Evolutionary conservation across 2,113 vertebrate genomes (phyloP).

Genomic region (Stigmatopora argus): DNA sequence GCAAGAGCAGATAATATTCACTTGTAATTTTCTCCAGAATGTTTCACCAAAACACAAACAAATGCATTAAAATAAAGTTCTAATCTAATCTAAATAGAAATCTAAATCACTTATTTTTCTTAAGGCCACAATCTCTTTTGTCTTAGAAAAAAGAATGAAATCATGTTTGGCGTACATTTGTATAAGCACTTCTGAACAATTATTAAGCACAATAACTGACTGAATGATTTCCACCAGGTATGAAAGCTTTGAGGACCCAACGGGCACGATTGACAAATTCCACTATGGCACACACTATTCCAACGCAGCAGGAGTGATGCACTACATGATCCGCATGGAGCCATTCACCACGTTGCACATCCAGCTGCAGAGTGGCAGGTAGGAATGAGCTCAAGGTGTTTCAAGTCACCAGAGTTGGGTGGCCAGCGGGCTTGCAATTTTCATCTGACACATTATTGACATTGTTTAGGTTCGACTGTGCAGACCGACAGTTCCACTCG

Average conservation of each 20-base stretch:
- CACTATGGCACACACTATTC: conserved; percentile 99
- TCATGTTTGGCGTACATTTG: neutral
- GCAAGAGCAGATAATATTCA: too few relatives aligned
- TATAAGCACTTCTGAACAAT: neutral
- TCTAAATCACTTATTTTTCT: too few relatives aligned
- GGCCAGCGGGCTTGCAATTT: neutral
- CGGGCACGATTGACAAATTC: conserved; percentile 91
- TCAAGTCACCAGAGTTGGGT: neutral
- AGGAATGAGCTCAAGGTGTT: conserved; percentile 4
- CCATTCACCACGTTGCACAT: conserved; percentile 94
- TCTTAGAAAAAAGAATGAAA: too few relatives aligned
- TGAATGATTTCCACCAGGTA: conserved; percentile 67
- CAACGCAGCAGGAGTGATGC: conserved; percentile 96
- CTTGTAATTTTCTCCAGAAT: neutral
- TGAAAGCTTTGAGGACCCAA: conserved; percentile 95
- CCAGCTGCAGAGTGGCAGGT: conserved; percentile 96
- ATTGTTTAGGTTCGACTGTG: conserved; percentile 86
- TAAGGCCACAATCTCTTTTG: too few relatives aligned
- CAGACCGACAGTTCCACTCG: conserved; percentile 93
- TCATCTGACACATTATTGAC: neutral
- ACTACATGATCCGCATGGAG: conserved; percentile 97
- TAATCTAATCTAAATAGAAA: too few relatives aligned
- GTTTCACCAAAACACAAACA: neutral
- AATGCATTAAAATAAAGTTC: neutral
- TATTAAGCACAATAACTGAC: neutral